A percentile compares a stretch with the other conserved stretches of the same genome.
These are phyloP conservation scores for Harpalus rufipes DNA, from an alignment of 2,888 invertebrate species.

Conservation along the genomic window DNA sequence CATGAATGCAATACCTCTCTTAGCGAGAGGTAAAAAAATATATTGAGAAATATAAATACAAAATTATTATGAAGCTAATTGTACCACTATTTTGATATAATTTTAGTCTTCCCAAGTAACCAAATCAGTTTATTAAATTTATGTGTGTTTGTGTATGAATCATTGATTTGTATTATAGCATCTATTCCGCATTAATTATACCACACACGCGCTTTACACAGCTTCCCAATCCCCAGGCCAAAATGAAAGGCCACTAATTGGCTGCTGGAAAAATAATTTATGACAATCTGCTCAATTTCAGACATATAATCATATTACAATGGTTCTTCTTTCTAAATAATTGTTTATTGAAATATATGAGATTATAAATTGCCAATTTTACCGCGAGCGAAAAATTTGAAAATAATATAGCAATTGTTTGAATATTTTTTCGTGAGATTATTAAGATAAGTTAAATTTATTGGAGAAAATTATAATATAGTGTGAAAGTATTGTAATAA, in stretches of 20 bases:
- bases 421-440: not conserved
- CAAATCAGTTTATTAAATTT: not conserved
- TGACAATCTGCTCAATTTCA: not conserved
- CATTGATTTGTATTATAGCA: not conserved
- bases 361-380: not conserved
- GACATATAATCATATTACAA: not conserved
- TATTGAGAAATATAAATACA: too few relatives aligned
- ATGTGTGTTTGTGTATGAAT: not conserved
- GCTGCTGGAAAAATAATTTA: constrained; percentile 2
- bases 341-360: not conserved
- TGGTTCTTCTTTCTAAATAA: constrained; percentile 3
- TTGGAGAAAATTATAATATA: constrained; percentile 5
- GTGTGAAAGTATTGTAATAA: not conserved
- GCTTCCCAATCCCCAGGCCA: not conserved
- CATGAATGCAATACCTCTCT: too few relatives aligned
- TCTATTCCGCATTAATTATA: constrained; percentile 1
- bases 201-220: not conserved
- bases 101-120: not conserved
- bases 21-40: too few relatives aligned
- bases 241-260: constrained; percentile 2
- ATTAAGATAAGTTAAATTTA: constrained; percentile 4
- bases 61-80: not conserved
- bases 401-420: not conserved
- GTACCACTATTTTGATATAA: not conserved
- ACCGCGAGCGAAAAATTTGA: not conserved